Evolutionary conservation across 2,888 invertebrate species (phyloP), one percentile per base, ranked within the genome.

Genomic region (Drosophila prolongata): DNA sequence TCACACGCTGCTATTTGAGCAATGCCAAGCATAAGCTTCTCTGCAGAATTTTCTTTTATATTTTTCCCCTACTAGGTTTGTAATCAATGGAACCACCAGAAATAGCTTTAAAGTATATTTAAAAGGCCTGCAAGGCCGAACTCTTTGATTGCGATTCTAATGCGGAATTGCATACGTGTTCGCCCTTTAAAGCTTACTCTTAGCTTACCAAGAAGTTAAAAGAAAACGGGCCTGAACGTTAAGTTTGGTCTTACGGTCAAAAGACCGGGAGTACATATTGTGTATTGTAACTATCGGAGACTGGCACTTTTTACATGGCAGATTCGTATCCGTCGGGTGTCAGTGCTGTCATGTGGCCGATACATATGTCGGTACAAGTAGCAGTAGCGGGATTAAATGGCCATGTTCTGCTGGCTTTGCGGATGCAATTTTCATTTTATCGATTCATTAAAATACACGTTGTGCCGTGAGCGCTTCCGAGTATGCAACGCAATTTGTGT

Each of bases 1-100:
- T 89, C 89, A 76, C 86, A 86, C 81, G 87, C 75, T 79, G 54
- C 70, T 76, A 78, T 74, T 78, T 13, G 54, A 62, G 65, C 69
- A 65, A 73, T 56, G 44, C 44, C 37, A 46, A 35, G 52, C 40
- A 53, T 44, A 47, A 69, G 49, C 65, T 19, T 44, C 35, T 19
- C 14, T n/a, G 35, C 6, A 30, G 27, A 35, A 42, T 42, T 37
- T 50, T 30, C 30, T 24, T 47, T 61, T 19, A 46, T 6, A 19
- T n/a, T 35, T 30, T 27, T 16, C 2, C 13, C 6, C 44, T 6
- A 10, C 16, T 1, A 27, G 27, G 27, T 3, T 27, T 27, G 27
- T 27, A n/a, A 27, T 4, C 27, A 27, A 27, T 46, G n/a, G 46
- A 27, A 3, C 8, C 46, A 3, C 11, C 27, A 46, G 16, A 49